Conservation (phyloP, 2,797 vertebrate genomes). For the Acanthornis magna region DNA sequence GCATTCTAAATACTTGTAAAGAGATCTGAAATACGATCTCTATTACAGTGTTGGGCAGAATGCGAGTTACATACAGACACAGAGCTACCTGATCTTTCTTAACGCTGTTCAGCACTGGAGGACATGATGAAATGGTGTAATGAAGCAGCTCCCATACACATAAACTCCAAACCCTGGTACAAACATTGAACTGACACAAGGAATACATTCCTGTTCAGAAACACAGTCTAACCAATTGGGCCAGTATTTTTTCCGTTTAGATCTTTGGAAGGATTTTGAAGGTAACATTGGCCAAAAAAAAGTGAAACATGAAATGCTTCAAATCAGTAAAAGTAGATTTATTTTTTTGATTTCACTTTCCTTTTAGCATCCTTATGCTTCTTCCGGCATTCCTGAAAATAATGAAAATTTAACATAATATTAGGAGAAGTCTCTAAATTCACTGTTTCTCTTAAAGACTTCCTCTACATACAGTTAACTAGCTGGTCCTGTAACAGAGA, state of each 20-base stretch:
- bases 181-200: too few relatives aligned
- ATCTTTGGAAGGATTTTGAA: neutral
- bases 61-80: rapidly evolving
- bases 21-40: too few relatives aligned
- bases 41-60: neutral
- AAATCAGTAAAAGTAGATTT: neutral
- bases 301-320: rapidly evolving
- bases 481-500: neutral
- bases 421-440: neutral
- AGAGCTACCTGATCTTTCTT: neutral
- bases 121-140: too few relatives aligned
- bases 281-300: neutral
- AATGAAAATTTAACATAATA: neutral
- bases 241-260: neutral
- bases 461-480: neutral
- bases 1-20: too few relatives aligned
- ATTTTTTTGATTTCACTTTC: slow-evolving; percentile 69
- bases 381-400: slow-evolving; percentile 73
- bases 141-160: too few relatives aligned
- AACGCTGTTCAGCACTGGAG: too few relatives aligned
- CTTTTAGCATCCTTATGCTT: slow-evolving; percentile 79
- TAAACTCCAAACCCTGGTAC: too few relatives aligned
- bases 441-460: neutral
- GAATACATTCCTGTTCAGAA: neutral
- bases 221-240: neutral